phyloP scores from a whole-genome alignment of 1,140 invertebrate genomes.

The Acromyrmex charruanus region DNA sequence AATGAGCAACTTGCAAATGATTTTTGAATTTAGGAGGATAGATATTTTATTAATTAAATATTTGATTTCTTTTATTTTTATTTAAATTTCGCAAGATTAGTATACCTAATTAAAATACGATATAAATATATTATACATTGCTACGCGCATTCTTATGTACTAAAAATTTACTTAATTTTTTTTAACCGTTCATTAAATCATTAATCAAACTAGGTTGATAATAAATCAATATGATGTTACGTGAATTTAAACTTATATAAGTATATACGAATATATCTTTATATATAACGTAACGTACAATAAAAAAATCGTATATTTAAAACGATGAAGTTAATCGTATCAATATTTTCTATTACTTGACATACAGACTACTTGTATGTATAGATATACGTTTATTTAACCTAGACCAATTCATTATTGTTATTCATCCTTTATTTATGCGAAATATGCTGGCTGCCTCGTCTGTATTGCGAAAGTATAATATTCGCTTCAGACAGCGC shows the following conservation, averaged over 20 bases:
- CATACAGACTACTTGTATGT: not conserved
- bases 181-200: not conserved
- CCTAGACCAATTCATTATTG: not conserved
- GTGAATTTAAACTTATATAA: not conserved
- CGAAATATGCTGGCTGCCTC: not conserved
- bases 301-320: not conserved
- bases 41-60: not conserved
- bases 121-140: not conserved
- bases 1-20: not conserved
- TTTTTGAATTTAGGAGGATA: not conserved
- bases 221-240: not conserved
- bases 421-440: not conserved
- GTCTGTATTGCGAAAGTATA: slow-evolving; percentile 20
- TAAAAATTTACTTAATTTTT: not conserved
- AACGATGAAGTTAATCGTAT: not conserved
- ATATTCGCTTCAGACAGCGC: not conserved
- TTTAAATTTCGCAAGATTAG: not conserved
- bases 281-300: too few species aligned
- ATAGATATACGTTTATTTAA: not conserved
- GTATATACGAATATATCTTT: too few species aligned
- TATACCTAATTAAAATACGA: not conserved
- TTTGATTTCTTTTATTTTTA: not conserved
- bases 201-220: not conserved
- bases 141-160: not conserved
- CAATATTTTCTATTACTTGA: not conserved